phyloP scores from a whole-genome alignment of 2,888 invertebrate species.

The Amaurobius ferox region DNA sequence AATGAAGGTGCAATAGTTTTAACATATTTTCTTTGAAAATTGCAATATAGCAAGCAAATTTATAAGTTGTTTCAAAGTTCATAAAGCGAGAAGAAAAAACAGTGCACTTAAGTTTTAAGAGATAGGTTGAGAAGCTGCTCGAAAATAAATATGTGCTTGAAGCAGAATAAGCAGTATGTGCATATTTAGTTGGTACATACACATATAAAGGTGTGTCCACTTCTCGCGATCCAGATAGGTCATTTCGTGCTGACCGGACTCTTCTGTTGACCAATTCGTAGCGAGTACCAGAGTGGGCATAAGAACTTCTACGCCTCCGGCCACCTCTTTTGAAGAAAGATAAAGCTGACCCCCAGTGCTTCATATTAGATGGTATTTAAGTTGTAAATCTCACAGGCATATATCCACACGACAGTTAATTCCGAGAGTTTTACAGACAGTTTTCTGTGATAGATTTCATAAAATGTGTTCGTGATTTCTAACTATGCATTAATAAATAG shows the following conservation, averaged over 20 bases:
- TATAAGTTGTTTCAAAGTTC: no score
- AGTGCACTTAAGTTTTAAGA: no score
- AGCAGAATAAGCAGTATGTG: background rate
- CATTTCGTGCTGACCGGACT: constrained; percentile 59
- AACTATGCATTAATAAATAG: no score
- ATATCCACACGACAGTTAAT: background rate
- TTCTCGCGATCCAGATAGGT: constrained; percentile 50
- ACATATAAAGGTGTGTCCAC: constrained; percentile 63
- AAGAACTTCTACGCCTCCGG: constrained; percentile 41
- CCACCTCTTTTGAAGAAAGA: constrained; percentile 60
- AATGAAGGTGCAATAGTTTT: no score
- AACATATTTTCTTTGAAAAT: no score
- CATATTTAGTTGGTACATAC: constrained; percentile 25
- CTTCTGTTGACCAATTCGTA: constrained; percentile 67
- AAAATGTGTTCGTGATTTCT: no score
- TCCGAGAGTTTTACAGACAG: background rate
- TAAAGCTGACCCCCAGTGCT: constrained; percentile 68
- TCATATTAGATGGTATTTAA: constrained; percentile 29
- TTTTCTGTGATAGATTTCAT: background rate
- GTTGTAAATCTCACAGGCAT: background rate
- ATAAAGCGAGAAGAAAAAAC: no score
- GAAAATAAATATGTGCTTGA: background rate
- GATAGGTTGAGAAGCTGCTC: no score
- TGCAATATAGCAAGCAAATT: no score
- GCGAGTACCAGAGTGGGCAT: constrained; percentile 43